Base-by-base conservation (phyloP, 30 jellyfish, hydroid and myxozoan species). In the Pelagia noctiluca region DNA sequence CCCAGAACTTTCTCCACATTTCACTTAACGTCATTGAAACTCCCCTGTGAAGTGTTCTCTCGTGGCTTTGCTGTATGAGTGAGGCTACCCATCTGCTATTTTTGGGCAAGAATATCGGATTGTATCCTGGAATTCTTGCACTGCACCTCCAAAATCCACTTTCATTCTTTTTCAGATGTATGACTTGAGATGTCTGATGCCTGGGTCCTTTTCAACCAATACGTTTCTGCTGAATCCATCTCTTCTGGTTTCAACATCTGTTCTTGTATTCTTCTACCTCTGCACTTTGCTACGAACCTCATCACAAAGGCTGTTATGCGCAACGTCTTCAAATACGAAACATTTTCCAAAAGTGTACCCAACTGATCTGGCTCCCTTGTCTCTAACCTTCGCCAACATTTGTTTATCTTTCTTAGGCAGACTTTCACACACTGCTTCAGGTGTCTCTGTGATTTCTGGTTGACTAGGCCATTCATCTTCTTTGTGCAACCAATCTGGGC, bases 401-500 rank as follows among this genome's bases (percentile, higher is more conserved):
- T 65, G 74, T 64, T 22, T 65, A 32, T 63, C 90, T 63, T 80
- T 80, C 90, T 33, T 80, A 34, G 84, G 75, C 74, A 63, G 74
- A 65, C 75, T 77, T 61, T 77, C 80, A 36, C 69, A 52, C 89
- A 52, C 66, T 57, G 80, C 63, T 53, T 77, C 50, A 2, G 85
- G 78, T n/a, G 76, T 75, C 78, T 86, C 76, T 50, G 33, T 19
- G 70, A 62, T 57, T 31, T 61, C 89, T 65, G 82, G 76, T 64
- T 65, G 87, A 33, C 76, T 77, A 13, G 96, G 97, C 96, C 96
- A 87, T 49, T 76, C 82, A 25, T 66, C 52, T 71, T 78, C 73
- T 28, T 78, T 78, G 18, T 71, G 75, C 88, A 76, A 37, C 97
- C 97, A 89, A 19, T 75, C 74, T 75, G 96, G 97, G 7, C 97